Evolutionary conservation across 1,140 invertebrate species (phyloP).

Genomic region (Anastrepha obliqua): DNA sequence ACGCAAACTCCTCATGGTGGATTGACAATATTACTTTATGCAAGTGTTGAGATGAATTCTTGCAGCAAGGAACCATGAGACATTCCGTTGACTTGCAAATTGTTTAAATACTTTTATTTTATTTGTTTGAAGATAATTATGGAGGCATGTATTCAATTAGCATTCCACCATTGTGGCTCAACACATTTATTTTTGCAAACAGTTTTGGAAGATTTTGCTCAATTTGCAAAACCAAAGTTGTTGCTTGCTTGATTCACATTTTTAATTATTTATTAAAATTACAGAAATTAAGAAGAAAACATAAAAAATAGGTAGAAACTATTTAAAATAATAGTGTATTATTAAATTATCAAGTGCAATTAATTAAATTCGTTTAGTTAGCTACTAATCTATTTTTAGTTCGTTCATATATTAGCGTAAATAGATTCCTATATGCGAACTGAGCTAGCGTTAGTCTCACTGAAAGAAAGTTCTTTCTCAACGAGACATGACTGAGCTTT

Average conservation of each 20-base stretch:
- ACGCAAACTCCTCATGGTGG: constrained; percentile 5
- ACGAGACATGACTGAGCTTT: too few species aligned
- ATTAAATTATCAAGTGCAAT: too few species aligned
- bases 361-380: too few species aligned
- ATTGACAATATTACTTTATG: constrained; percentile 36
- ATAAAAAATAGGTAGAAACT: too few species aligned
- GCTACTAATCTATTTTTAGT: too few species aligned
- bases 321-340: too few species aligned
- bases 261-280: neutral
- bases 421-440: too few species aligned
- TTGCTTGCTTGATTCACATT: constrained; percentile 19
- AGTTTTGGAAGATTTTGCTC: neutral
- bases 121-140: constrained; percentile 34
- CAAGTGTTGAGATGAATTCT: constrained; percentile 57
- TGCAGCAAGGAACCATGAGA: neutral
- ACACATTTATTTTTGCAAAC: constrained; percentile 45
- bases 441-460: too few species aligned
- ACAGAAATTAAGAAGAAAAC: too few species aligned
- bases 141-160: neutral
- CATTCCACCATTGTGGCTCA: constrained; percentile 46
- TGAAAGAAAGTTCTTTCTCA: too few species aligned
- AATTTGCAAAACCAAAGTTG: neutral
- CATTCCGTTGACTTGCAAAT: constrained; percentile 53
- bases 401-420: too few species aligned
- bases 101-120: neutral